Evolutionary conservation across 2,888 invertebrate species (phyloP).

Genomic region (Clostera curtula): DNA sequence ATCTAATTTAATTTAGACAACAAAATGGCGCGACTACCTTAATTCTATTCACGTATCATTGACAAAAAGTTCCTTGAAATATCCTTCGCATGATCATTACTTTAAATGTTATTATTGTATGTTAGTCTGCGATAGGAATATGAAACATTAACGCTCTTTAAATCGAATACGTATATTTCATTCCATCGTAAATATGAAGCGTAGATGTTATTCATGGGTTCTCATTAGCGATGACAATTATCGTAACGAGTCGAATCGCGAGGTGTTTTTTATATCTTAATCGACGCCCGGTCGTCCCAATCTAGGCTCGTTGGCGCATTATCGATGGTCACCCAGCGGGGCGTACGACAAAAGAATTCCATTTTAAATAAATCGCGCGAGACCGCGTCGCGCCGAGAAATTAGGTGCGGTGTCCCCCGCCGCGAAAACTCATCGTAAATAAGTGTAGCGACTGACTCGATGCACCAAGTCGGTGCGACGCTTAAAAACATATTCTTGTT

Average conservation of each 20-base stretch:
- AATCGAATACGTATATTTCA: too few species aligned
- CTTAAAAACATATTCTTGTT: conserved; percentile 64
- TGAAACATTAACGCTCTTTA: too few species aligned
- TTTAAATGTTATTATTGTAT: too few species aligned
- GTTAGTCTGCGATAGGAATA: too few species aligned
- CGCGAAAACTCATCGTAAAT: conserved; percentile 71
- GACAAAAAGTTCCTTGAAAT: too few species aligned
- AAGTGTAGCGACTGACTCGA: conserved; percentile 53
- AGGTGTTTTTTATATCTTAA: conserved; percentile 59
- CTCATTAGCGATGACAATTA: conserved; percentile 38
- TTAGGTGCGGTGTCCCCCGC: conserved; percentile 68
- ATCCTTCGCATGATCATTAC: too few species aligned
- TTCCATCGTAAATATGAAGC: too few species aligned
- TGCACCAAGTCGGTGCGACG: conserved; percentile 39
- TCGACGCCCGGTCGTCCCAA: conserved; percentile 49
- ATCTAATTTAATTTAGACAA: too few species aligned
- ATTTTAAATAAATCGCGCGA: conserved; percentile 69
- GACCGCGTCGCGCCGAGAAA: conserved; percentile 68
- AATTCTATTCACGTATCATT: too few species aligned
- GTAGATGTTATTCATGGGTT: conserved; percentile 18
- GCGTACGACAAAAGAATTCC: conserved; percentile 61
- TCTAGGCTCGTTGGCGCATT: conserved; percentile 56
- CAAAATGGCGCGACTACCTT: too few species aligned
- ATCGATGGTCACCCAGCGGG: conserved; percentile 68
- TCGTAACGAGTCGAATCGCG: conserved; percentile 36